Conservation (phyloP, 2,888 invertebrate genomes). For the Platycheirus rosarum region DNA sequence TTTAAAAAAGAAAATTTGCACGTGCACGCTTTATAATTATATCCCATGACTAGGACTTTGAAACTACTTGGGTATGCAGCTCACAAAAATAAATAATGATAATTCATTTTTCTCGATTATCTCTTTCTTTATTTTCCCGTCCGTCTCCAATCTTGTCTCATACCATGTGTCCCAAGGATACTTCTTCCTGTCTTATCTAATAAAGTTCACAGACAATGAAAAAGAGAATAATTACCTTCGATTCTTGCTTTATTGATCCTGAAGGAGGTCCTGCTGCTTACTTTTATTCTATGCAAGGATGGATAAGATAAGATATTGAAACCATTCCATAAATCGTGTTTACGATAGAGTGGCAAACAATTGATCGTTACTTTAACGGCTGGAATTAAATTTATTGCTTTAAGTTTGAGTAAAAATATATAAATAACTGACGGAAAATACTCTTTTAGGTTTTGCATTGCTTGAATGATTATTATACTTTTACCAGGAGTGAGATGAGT, state of each 20-base stretch:
- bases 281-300: background rate
- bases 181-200: slow-evolving; percentile 11
- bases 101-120: slow-evolving; percentile 9
- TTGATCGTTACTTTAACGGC: slow-evolving; percentile 51
- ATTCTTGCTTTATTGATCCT: slow-evolving; percentile 21
- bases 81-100: slow-evolving; percentile 25
- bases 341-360: slow-evolving; percentile 55
- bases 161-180: no score
- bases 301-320: slow-evolving; percentile 28
- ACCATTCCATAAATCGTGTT: slow-evolving; percentile 40
- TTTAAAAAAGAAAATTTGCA: slow-evolving; percentile 20
- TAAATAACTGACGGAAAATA: slow-evolving; percentile 32
- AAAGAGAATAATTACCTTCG: slow-evolving; percentile 31
- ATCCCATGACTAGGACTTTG: slow-evolving; percentile 15
- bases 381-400: slow-evolving; percentile 44
- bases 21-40: slow-evolving; percentile 10
- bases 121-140: background rate
- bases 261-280: slow-evolving; percentile 12
- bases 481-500: no score
- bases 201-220: slow-evolving; percentile 1
- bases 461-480: slow-evolving; percentile 27
- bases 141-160: no score
- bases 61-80: slow-evolving; percentile 10
- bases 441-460: slow-evolving; percentile 29
- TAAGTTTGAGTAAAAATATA: slow-evolving; percentile 30